Conservation (phyloP, 2,113 vertebrate species). For the Martes martes region DNA sequence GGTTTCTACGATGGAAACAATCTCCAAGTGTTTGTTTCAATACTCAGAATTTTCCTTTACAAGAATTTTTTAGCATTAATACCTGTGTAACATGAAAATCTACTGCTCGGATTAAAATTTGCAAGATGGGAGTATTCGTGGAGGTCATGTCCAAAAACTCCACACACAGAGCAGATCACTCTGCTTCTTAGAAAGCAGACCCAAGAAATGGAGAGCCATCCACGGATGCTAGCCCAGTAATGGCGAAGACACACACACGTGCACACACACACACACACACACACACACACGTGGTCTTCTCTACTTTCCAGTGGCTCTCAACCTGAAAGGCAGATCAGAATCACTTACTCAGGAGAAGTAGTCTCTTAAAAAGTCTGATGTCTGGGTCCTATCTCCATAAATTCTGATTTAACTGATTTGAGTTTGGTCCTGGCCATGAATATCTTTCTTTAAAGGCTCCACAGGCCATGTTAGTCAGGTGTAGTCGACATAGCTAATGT, state of each 20-base stretch:
- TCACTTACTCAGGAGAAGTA: not conserved
- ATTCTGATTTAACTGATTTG: not conserved
- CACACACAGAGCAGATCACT: too few relatives aligned
- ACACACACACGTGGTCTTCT: not conserved
- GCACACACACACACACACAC: not conserved
- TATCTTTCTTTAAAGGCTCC: not conserved
- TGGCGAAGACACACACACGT: not conserved
- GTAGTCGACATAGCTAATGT: not conserved
- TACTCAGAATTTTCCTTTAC: not conserved
- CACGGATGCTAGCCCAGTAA: fast-evolving
- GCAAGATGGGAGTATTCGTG: not conserved
- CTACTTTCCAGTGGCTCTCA: too few relatives aligned
- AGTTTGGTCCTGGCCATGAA: not conserved
- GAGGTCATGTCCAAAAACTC: too few relatives aligned
- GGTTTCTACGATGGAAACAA: not conserved
- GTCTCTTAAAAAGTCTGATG: not conserved
- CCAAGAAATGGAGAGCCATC: not conserved
- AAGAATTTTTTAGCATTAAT: not conserved
- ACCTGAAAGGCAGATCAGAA: not conserved
- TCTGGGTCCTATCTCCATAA: not conserved
- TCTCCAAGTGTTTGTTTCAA: not conserved
- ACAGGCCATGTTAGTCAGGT: not conserved
- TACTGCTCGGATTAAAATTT: not conserved
- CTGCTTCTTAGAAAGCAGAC: not conserved
- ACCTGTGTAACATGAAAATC: not conserved